These are phyloP conservation scores for Drosophila infuscata DNA, from an alignment of 2,888 invertebrate species.

Conservation along the genomic window DNA sequence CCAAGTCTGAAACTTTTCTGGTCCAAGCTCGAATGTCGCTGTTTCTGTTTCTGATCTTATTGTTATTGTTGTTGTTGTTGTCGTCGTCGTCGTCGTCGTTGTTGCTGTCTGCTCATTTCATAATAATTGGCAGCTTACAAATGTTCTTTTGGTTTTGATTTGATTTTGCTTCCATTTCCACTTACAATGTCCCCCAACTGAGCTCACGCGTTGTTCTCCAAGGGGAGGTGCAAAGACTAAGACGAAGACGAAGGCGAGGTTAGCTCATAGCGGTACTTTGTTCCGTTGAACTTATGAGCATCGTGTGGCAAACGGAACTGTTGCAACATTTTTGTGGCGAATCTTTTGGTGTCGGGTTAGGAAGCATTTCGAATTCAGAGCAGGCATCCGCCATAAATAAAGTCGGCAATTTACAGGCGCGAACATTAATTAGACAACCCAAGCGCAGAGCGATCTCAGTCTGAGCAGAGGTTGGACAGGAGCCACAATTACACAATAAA, in stretches of 20 bases:
- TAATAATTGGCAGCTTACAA: constrained; percentile 79
- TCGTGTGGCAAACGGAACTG: constrained; percentile 24
- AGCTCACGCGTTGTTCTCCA: constrained; percentile 53
- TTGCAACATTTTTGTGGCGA: constrained; percentile 56
- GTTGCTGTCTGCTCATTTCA: constrained; percentile 62
- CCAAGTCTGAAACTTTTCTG: constrained; percentile 23
- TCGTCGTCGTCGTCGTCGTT: constrained; percentile 14
- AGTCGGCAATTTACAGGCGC: constrained; percentile 70
- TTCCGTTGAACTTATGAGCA: constrained; percentile 68
- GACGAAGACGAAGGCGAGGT: not conserved
- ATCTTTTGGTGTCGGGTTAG: constrained; percentile 25
- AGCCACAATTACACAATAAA: constrained; percentile 62
- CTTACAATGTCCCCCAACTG: constrained; percentile 36
- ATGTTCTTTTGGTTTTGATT: constrained; percentile 71
- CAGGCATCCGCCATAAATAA: constrained; percentile 71
- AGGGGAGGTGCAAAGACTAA: constrained; percentile 1
- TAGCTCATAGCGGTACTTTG: constrained; percentile 65
- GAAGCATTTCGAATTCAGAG: constrained; percentile 47
- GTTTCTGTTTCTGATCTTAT: constrained; percentile 6
- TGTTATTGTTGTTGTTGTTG: not conserved
- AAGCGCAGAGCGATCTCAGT: constrained; percentile 26
- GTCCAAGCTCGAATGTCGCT: constrained; percentile 60
- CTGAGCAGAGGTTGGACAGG: constrained; percentile 45
- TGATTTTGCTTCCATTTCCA: constrained; percentile 56
- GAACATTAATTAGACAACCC: constrained; percentile 74